A percentile compares a stretch with the other conserved stretches of the same genome.
Conservation (phyloP, 2,797 vertebrate genomes). For the Telmatherina bonti region DNA sequence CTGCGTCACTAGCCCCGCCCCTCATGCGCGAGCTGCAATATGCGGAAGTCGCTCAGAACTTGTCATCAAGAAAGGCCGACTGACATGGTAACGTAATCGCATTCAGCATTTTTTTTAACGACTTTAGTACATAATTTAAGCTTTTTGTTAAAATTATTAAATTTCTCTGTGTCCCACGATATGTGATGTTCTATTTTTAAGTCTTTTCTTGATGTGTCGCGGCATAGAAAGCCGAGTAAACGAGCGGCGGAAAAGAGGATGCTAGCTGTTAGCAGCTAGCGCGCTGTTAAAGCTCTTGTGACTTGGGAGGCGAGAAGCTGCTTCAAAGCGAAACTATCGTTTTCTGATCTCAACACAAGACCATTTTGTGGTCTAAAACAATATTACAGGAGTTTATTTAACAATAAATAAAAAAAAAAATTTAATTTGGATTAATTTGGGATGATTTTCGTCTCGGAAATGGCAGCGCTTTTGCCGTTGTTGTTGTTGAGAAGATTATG, state of each 20-base stretch:
- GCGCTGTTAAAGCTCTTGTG: constrained; percentile 38
- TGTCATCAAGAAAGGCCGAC: constrained; percentile 82
- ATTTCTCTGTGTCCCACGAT: fast-evolving
- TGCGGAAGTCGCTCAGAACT: constrained; percentile 79
- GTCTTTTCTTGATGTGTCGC: constrained; percentile 29
- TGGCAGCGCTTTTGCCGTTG: constrained; percentile 37
- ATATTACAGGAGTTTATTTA: too few species aligned
- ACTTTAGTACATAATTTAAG: fast-evolving
- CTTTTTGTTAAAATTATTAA: background rate
- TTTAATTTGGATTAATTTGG: constrained; percentile 5
- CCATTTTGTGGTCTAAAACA: too few species aligned
- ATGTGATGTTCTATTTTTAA: fast-evolving
- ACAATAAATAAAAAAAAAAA: background rate
- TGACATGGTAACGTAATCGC: constrained; percentile 64
- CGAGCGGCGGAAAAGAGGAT: constrained; percentile 27
- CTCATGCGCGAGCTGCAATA: constrained; percentile 38
- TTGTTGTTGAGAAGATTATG: constrained; percentile 60
- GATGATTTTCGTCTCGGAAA: constrained; percentile 24
- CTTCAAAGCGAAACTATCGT: too few species aligned
- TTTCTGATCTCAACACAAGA: too few species aligned
- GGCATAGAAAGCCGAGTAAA: constrained; percentile 19
- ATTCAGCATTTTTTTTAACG: background rate
- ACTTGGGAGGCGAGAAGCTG: constrained; percentile 37
- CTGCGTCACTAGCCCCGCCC: constrained; percentile 40
- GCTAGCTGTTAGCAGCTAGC: constrained; percentile 71